Conservation (phyloP, 2,797 vertebrate genomes). For the Notolepis coatsorum region DNA sequence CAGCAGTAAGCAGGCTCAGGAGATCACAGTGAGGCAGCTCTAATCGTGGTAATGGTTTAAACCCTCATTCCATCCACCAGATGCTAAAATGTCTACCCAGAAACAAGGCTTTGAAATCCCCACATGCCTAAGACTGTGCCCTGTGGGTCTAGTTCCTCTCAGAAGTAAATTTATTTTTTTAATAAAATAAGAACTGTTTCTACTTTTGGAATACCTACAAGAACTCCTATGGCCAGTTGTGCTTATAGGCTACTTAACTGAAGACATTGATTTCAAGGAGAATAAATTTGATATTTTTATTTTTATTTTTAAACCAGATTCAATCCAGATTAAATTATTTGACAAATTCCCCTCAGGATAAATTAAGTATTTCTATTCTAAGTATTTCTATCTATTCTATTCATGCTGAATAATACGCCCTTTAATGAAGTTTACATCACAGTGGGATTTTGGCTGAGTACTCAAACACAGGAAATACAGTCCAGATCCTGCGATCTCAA, state of each 20-base stretch:
- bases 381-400: too few relatives aligned
- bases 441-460: too few relatives aligned
- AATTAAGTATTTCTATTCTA: too few relatives aligned
- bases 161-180: slow-evolving; percentile 30
- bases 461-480: too few relatives aligned
- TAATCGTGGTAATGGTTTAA: slow-evolving; percentile 85
- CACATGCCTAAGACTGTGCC: slow-evolving; percentile 76
- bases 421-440: too few relatives aligned
- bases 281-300: too few relatives aligned
- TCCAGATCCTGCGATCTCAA: too few relatives aligned
- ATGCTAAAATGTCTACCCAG: slow-evolving; percentile 76
- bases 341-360: too few relatives aligned
- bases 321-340: too few relatives aligned
- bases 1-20: slow-evolving; percentile 82
- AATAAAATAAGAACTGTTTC: slow-evolving; percentile 50
- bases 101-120: slow-evolving; percentile 78
- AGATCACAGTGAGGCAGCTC: slow-evolving; percentile 83
- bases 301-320: too few relatives aligned
- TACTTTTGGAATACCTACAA: slow-evolving; percentile 55
- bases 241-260: neutral
- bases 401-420: too few relatives aligned
- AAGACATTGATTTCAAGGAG: slow-evolving; percentile 4
- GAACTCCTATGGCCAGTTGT: slow-evolving; percentile 40
- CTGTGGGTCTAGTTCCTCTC: slow-evolving; percentile 65
- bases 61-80: slow-evolving; percentile 77